Evolutionary conservation across 1,140 invertebrate genomes (phyloP).

Genomic region (Drosophila takahashii): DNA sequence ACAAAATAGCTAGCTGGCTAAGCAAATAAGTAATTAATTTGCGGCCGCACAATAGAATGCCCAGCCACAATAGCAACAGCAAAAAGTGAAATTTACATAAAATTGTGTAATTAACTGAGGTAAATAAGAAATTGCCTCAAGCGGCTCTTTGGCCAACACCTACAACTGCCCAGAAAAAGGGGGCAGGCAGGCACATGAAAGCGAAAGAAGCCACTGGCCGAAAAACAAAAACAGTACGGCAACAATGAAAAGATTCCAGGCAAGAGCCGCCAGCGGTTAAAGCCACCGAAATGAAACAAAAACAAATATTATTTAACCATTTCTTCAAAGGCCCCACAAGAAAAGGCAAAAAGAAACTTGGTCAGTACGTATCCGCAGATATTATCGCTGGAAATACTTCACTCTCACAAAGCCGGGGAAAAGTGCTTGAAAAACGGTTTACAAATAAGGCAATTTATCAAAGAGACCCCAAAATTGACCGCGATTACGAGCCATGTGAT

Average conservation of each 20-base stretch:
- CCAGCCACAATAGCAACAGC: conserved; percentile 24
- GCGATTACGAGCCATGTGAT: conserved; percentile 1
- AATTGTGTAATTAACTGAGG: conserved; percentile 78
- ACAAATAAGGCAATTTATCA: conserved; percentile 67
- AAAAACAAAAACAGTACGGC: conserved; percentile 26
- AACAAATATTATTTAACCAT: conserved; percentile 73
- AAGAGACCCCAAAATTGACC: neutral
- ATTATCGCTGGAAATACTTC: conserved; percentile 43
- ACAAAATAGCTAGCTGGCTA: conserved; percentile 67
- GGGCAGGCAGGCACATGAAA: conserved; percentile 41
- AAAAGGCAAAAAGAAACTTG: conserved; percentile 64
- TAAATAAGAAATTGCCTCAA: conserved; percentile 62
- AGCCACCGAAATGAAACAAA: conserved; percentile 37
- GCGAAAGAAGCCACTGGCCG: conserved; percentile 62
- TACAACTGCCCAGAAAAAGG: conserved; percentile 41
- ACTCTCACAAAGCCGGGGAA: conserved; percentile 28
- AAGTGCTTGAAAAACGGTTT: conserved; percentile 51
- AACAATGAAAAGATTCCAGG: conserved; percentile 35
- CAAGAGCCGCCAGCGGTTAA: conserved; percentile 38
- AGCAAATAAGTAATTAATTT: conserved; percentile 80
- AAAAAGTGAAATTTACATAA: conserved; percentile 81
- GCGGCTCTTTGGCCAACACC: conserved; percentile 58
- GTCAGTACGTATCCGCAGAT: conserved; percentile 53
- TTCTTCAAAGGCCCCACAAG: conserved; percentile 24
- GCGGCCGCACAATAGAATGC: conserved; percentile 71